Percentiles rank a stretch among this genome's conserved stretches.
phyloP scores from a whole-genome alignment of 2,888 invertebrate genomes.

The Epirrita christyi region DNA sequence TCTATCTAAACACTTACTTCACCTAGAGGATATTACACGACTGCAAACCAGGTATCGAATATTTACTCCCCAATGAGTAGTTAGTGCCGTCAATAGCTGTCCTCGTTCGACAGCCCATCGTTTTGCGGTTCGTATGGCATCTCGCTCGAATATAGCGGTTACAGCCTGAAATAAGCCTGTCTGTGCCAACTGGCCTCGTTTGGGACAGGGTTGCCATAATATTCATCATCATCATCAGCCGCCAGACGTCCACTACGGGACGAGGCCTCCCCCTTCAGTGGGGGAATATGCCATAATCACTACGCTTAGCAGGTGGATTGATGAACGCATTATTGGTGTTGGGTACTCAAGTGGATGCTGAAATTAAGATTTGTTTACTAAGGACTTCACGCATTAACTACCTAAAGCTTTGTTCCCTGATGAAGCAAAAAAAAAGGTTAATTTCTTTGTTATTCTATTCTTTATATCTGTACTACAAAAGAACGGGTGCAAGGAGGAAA shows the following conservation, averaged over 20 bases:
- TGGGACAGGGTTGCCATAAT: conserved; percentile 19
- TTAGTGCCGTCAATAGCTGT: conserved; percentile 16
- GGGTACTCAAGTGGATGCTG: no score
- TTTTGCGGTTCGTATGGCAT: conserved; percentile 55
- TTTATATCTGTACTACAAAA: conserved; percentile 13
- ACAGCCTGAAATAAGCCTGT: conserved; percentile 31
- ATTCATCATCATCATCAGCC: neutral
- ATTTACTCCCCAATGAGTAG: conserved; percentile 1
- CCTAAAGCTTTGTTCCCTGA: neutral
- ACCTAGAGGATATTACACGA: neutral
- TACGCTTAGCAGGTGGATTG: no score
- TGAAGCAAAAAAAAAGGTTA: conserved; percentile 1
- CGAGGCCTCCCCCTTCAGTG: no score
- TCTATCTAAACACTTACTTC: neutral
- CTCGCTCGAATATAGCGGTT: conserved; percentile 59
- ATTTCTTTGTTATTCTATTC: conserved; percentile 14
- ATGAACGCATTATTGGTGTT: no score
- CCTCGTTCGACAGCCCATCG: conserved; percentile 52
- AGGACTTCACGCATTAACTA: neutral
- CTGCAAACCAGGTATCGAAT: neutral
- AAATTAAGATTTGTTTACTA: neutral
- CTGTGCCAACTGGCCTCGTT: conserved; percentile 29
- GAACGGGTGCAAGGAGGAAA: conserved; percentile 1
- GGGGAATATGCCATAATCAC: no score
- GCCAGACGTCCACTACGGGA: no score